phyloP scores from a whole-genome alignment of 2,113 vertebrate species.

The Pygoscelis adeliae region DNA sequence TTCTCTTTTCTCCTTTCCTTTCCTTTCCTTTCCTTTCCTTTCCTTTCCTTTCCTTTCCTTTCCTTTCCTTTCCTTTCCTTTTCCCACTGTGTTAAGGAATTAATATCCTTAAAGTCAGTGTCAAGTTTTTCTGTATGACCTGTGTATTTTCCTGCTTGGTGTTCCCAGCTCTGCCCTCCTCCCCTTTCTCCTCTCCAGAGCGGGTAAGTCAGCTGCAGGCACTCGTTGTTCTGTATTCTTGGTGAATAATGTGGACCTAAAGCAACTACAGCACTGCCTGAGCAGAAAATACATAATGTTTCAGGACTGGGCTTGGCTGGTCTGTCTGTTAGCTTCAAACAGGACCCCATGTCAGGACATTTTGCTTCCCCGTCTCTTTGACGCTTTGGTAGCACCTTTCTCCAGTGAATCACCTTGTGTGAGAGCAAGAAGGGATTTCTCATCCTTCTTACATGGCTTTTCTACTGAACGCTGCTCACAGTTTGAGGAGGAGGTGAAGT shows the following conservation, averaged over 20 bases:
- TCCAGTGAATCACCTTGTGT: background rate
- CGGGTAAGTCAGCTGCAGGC: background rate
- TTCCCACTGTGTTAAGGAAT: background rate
- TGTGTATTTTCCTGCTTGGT: background rate
- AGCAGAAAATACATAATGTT: background rate
- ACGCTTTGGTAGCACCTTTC: background rate
- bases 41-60: accelerated
- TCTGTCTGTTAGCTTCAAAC: background rate
- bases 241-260: background rate
- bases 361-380: background rate
- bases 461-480: background rate
- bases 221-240: background rate
- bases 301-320: background rate
- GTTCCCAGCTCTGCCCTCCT: background rate
- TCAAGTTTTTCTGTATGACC: background rate
- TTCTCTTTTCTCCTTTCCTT: accelerated
- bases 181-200: background rate
- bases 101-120: background rate
- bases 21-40: no score
- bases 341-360: background rate
- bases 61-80: accelerated
- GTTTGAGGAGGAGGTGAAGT: background rate
- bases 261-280: background rate
- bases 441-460: background rate
- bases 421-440: background rate